Conservation (phyloP, 2,797 vertebrate species). For the Pseudocheirus occidentalis region DNA sequence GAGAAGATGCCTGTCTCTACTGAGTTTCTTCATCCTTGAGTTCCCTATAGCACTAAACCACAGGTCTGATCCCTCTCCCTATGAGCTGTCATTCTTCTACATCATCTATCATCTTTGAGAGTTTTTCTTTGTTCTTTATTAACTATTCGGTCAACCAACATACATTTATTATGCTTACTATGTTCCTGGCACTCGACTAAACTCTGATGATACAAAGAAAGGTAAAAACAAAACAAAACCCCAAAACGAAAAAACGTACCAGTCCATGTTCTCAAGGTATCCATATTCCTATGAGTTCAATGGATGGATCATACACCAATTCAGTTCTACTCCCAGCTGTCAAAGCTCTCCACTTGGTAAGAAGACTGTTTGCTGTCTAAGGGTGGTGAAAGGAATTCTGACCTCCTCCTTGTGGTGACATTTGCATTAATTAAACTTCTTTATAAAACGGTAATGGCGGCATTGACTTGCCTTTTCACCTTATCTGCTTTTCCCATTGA, state of each 20-base stretch:
- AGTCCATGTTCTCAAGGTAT: neutral
- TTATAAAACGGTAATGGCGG: neutral
- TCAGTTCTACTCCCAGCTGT: neutral
- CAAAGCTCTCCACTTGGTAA: neutral
- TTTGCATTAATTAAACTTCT: neutral
- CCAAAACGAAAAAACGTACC: neutral
- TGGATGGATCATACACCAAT: neutral
- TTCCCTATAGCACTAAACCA: neutral
- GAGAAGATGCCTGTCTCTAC: neutral
- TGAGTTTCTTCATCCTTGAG: neutral
- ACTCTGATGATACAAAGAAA: neutral
- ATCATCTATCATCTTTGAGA: neutral
- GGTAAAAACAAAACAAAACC: neutral
- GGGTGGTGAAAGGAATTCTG: neutral
- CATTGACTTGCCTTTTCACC: neutral
- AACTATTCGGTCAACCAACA: neutral
- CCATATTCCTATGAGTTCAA: neutral
- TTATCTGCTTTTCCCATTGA: neutral
- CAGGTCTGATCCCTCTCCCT: too few relatives aligned
- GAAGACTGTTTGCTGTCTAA: neutral
- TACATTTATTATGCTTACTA: neutral
- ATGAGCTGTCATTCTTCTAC: neutral
- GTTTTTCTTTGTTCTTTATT: neutral
- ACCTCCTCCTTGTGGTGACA: neutral
- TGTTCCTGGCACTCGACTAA: neutral